Percentiles rank a stretch among this genome's conserved stretches.
phyloP scores from a whole-genome alignment of 2,888 invertebrate species.

The Ophioninae sp. region DNA sequence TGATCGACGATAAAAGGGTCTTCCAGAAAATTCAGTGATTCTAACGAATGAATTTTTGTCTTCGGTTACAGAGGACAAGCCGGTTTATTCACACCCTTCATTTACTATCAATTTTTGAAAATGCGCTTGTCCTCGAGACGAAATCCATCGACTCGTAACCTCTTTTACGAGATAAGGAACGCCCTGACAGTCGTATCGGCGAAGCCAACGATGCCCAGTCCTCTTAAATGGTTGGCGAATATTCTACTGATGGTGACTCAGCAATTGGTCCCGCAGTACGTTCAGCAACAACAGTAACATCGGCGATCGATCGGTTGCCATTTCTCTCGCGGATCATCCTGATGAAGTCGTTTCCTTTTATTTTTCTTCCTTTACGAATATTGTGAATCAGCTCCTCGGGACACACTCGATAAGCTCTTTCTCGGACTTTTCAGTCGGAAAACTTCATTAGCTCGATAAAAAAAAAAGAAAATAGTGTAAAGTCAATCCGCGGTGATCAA shows the following conservation, averaged over 20 bases:
- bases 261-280: conserved; percentile 89
- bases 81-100: conserved; percentile 94
- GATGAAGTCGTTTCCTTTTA: conserved; percentile 23
- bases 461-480: conserved; percentile 15
- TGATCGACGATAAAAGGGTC: background rate
- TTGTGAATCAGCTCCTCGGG: conserved; percentile 63
- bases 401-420: conserved; percentile 63
- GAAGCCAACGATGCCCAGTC: conserved; percentile 87
- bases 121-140: conserved; percentile 96
- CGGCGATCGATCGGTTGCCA: conserved; percentile 43
- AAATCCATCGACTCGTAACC: conserved; percentile 97
- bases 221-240: conserved; percentile 84
- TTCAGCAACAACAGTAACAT: conserved; percentile 69
- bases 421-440: conserved; percentile 13
- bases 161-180: conserved; percentile 93
- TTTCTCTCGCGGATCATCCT: conserved; percentile 22
- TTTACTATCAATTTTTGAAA: conserved; percentile 97
- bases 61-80: conserved; percentile 89
- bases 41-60: conserved; percentile 29
- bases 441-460: background rate
- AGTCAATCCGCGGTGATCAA: conserved; percentile 8
- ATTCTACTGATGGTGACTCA: conserved; percentile 87
- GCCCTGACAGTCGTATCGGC: conserved; percentile 86
- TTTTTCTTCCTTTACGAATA: conserved; percentile 28
- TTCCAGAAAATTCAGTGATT: background rate